Evolutionary conservation across 2,113 vertebrate genomes (phyloP), one percentile per base, ranked within the genome.

Genomic region (Eudyptes chrysolophus): DNA sequence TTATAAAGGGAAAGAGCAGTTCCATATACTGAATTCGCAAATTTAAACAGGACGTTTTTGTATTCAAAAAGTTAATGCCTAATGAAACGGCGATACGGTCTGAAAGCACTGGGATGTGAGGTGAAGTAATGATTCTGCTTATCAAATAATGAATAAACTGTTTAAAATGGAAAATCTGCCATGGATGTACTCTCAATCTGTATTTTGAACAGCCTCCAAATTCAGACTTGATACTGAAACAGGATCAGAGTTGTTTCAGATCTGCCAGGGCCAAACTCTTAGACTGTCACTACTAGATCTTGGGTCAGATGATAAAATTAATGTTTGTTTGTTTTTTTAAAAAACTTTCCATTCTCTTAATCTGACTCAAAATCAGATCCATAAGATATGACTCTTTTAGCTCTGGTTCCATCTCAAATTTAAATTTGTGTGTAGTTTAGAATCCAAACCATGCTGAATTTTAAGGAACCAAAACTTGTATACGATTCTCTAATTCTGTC

Each of bases 71-170:
- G 9, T 40, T 74, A 65, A 61, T 10, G 19, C 0, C 2, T 29
- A 84, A 42, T 46, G 36, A 77, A 84, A 66, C 0, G 0, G 42
- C 1, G 10, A 62, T 14, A 54, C 0, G 0, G 19, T 75, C 34
- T 49, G 58, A 87, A 82, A 87, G 17, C 18, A 30, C 46, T 61
- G 30, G 36, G 7, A 75, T 11, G 18, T 46, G 26, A 12, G 13
- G 4, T 78, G 66, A 86, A 94, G 80, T 30, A 70, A 57, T 38
- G 21, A 54, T 10, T 68, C 29, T 42, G 51, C 32, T 95, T 78
- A 87, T 38, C 51, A 82, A 94, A 84, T 81, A 58, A 86, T 2
- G 4, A 87, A 79, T 46, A 86, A 89, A 11, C 2, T 17, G 32
- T 48, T 91, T 74, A 68, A 92, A 84, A 78, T 16, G 27, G 89